Percentiles rank a stretch among this genome's conserved stretches.
These are phyloP conservation scores for Liposcelis brunnea DNA, from an alignment of 2,888 invertebrate species.

Conservation along the genomic window DNA sequence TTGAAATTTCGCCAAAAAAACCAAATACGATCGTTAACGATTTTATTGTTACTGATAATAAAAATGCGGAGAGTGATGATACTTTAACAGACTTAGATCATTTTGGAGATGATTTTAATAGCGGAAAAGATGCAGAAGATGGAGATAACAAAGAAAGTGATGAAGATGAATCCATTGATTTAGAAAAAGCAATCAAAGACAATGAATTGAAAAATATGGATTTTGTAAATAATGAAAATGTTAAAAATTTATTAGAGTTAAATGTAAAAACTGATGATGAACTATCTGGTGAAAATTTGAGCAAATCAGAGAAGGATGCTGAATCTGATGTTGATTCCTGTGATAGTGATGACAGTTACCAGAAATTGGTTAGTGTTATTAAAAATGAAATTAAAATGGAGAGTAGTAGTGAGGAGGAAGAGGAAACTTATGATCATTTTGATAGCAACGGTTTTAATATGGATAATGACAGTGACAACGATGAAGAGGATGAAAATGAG, in stretches of 20 bases:
- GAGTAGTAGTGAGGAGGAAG: neutral
- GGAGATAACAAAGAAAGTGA: slow-evolving; percentile 1
- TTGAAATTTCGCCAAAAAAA: too few relatives aligned
- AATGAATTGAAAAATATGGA: slow-evolving; percentile 1
- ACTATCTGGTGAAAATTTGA: neutral
- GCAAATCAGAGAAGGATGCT: slow-evolving; percentile 4
- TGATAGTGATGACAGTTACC: neutral
- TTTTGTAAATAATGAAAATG: neutral
- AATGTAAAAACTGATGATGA: neutral
- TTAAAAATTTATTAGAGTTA: too few relatives aligned
- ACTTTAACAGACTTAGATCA: too few relatives aligned
- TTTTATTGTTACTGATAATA: too few relatives aligned
- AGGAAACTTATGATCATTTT: slow-evolving; percentile 1
- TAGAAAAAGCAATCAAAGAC: neutral
- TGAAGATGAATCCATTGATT: slow-evolving; percentile 4
- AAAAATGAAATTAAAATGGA: slow-evolving; percentile 8
- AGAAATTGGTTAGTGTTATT: slow-evolving; percentile 8
- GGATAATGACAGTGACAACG: too few relatives aligned
- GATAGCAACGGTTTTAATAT: too few relatives aligned
- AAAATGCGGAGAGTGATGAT: too few relatives aligned
- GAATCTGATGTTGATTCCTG: slow-evolving; percentile 9
- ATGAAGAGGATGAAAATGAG: too few relatives aligned
- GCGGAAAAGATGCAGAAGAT: slow-evolving; percentile 9
- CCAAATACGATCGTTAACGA: too few relatives aligned
- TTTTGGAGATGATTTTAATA: neutral